Conservation (phyloP, 1,140 invertebrate species). For the Cephus cinctus region DNA sequence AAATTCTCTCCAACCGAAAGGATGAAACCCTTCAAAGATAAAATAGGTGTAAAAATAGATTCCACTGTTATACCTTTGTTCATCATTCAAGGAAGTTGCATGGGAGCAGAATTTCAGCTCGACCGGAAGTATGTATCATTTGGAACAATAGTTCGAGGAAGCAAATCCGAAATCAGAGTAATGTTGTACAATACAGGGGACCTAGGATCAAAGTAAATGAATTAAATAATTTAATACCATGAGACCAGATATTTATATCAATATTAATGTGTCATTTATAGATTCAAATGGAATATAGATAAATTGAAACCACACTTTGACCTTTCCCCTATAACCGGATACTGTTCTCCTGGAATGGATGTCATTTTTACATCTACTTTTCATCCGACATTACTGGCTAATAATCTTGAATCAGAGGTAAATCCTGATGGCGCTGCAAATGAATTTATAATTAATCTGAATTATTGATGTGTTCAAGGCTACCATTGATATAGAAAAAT, state of each 20-base stretch:
- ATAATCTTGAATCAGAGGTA: slow-evolving; percentile 16
- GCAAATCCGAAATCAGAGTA: slow-evolving; percentile 26
- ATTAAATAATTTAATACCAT: slow-evolving; percentile 1
- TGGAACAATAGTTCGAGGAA: slow-evolving; percentile 37
- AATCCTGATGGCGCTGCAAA: slow-evolving; percentile 16
- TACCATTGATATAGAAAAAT: slow-evolving; percentile 37
- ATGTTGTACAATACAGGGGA: slow-evolving; percentile 49
- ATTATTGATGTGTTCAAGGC: slow-evolving; percentile 29
- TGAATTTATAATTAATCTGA: neutral
- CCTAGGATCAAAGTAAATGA: slow-evolving; percentile 42
- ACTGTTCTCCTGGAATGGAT: slow-evolving; percentile 40
- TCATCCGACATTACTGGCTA: slow-evolving; percentile 23
- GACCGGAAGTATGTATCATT: slow-evolving; percentile 39
- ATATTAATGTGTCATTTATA: slow-evolving; percentile 17
- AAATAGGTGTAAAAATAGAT: slow-evolving; percentile 26
- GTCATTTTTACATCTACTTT: slow-evolving; percentile 43
- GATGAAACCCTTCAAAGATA: slow-evolving; percentile 30
- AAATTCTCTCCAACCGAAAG: slow-evolving; percentile 35
- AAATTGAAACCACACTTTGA: slow-evolving; percentile 31
- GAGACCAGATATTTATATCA: neutral
- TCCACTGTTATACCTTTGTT: slow-evolving; percentile 32
- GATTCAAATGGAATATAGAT: slow-evolving; percentile 43
- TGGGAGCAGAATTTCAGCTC: slow-evolving; percentile 40
- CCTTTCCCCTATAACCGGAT: slow-evolving; percentile 44
- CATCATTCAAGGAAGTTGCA: slow-evolving; percentile 38